Percentiles rank a stretch among this genome's conserved stretches.
These are phyloP conservation scores for Pollenia angustigena DNA, from an alignment of 2,888 invertebrate genomes.

Conservation along the genomic window DNA sequence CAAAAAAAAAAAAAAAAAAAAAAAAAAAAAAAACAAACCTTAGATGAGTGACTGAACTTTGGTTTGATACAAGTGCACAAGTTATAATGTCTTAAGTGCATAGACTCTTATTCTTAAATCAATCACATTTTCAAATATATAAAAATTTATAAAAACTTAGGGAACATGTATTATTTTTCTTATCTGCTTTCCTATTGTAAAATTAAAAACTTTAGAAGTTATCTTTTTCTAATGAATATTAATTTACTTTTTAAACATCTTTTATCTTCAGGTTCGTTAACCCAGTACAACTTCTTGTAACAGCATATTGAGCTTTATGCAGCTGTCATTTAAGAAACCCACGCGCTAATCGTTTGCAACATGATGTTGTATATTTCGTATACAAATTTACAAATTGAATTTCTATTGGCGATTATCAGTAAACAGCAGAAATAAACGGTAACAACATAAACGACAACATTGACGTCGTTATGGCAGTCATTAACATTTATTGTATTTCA, in stretches of 20 bases:
- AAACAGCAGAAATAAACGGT: not conserved
- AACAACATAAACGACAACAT: not conserved
- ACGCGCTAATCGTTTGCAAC: not conserved
- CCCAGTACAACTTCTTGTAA: not conserved
- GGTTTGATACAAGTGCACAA: not conserved
- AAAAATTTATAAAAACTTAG: too few species aligned
- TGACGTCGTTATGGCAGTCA: constrained; percentile 4
- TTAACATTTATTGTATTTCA: not conserved
- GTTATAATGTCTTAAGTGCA: too few species aligned
- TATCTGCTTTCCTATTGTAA: too few species aligned
- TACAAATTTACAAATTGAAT: constrained; percentile 10
- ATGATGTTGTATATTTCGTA: not conserved
- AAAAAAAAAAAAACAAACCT: not conserved
- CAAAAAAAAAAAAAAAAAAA: constrained; percentile 1
- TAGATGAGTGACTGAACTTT: constrained; percentile 32
- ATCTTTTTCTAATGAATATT: not conserved
- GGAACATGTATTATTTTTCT: too few species aligned
- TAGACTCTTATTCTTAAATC: too few species aligned
- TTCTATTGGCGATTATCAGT: not conserved
- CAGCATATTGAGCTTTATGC: not conserved
- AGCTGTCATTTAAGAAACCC: not conserved
- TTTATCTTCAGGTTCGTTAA: not conserved
- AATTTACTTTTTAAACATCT: not conserved
- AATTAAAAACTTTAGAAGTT: too few species aligned
- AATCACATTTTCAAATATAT: too few species aligned